These are phyloP conservation scores for Bergia puertoricense DNA, from an alignment of 92 coral and sea anemone species.

Conservation along the genomic window DNA sequence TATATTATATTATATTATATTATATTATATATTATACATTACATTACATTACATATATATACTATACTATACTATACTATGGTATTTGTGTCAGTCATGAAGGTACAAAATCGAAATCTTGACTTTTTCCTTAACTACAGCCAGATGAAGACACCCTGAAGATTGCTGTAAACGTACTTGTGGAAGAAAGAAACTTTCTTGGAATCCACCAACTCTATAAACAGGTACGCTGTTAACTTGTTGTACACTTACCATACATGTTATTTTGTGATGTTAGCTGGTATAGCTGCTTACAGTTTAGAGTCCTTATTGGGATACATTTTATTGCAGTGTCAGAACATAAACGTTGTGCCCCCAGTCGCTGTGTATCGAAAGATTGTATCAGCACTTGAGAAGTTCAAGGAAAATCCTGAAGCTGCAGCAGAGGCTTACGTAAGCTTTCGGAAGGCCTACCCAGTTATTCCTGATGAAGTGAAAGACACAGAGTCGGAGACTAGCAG, in stretches of 20 bases:
- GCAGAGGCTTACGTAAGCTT: slow-evolving; percentile 62
- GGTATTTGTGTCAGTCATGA: background rate
- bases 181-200: slow-evolving; percentile 55
- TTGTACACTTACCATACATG: too few species aligned
- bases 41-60: too few species aligned
- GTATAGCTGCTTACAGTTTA: background rate
- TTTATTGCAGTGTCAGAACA: slow-evolving; percentile 54
- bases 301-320: background rate
- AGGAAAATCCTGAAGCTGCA: slow-evolving; percentile 72
- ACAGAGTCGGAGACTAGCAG: background rate
- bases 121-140: slow-evolving; percentile 35
- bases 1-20: too few species aligned
- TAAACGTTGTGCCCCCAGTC: slow-evolving; percentile 53
- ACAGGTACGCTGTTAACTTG: slow-evolving; percentile 56
- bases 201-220: slow-evolving; percentile 57
- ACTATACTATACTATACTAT: too few species aligned
- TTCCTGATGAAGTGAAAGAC: slow-evolving; percentile 22
- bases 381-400: slow-evolving; percentile 69
- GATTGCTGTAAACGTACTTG: slow-evolving; percentile 53
- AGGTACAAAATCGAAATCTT: background rate
- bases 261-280: background rate
- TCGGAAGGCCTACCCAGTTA: slow-evolving; percentile 62
- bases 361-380: slow-evolving; percentile 52
- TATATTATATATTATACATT: too few species aligned
- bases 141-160: slow-evolving; percentile 56